Percentiles rank a stretch among this genome's conserved stretches.
phyloP scores from a whole-genome alignment of 2,888 invertebrate species.

The Hartigia nigra region DNA sequence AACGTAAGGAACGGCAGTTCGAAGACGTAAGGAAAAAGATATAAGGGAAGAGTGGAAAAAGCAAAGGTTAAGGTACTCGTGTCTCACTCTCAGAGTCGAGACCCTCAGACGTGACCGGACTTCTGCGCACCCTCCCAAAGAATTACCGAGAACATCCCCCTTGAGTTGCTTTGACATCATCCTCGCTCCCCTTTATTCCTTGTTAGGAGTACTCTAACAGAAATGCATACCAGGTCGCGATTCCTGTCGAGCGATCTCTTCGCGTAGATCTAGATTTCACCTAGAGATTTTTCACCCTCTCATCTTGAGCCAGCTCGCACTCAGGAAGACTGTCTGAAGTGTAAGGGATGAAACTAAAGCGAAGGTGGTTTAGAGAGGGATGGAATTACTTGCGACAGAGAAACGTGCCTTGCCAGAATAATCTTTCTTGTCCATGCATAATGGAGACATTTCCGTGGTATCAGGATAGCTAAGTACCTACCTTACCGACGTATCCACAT shows the following conservation, averaged over 20 bases:
- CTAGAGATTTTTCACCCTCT: neutral
- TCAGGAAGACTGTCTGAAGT: neutral
- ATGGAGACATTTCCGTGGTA: neutral
- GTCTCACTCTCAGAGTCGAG: conserved; percentile 43
- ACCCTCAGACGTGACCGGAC: conserved; percentile 57
- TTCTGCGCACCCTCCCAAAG: conserved; percentile 50
- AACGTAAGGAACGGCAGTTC: neutral
- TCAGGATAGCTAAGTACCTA: neutral
- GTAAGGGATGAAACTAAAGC: neutral
- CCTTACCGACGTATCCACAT: neutral
- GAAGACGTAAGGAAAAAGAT: neutral
- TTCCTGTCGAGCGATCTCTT: conserved; percentile 15
- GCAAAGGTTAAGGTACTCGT: conserved; percentile 60
- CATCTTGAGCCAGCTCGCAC: neutral
- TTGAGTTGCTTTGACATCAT: conserved; percentile 52
- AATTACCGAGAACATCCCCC: conserved; percentile 51
- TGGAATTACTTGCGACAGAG: neutral
- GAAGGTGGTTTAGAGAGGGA: neutral
- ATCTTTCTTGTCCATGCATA: neutral
- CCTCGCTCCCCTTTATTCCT: conserved; percentile 26
- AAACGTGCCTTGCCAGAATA: neutral
- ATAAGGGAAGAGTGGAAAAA: conserved; percentile 27
- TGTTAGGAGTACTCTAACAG: conserved; percentile 17
- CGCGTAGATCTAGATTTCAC: neutral
- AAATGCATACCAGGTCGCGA: conserved; percentile 13